A percentile compares a stretch with the other conserved stretches of the same genome.
Evolutionary conservation across 2,888 invertebrate genomes (phyloP).

Genomic region (Nemoura dubitans): DNA sequence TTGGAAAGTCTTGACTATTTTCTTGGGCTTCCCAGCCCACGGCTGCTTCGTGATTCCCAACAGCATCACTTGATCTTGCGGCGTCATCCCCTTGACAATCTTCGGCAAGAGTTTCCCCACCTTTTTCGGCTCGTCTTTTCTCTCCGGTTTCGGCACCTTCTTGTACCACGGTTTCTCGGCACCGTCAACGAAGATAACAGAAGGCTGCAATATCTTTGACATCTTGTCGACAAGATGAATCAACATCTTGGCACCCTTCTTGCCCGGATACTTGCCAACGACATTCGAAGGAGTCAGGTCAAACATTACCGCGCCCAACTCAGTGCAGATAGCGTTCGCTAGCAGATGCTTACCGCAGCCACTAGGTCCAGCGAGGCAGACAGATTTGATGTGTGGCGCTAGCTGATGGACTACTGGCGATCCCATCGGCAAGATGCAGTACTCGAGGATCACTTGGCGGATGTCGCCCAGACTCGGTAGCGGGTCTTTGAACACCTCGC

Average conservation of each 20-base stretch:
- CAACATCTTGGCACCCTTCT: conserved; percentile 69
- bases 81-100: conserved; percentile 73
- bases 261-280: conserved; percentile 70
- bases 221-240: conserved; percentile 74
- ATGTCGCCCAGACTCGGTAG: conserved; percentile 69
- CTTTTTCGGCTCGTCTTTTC: conserved; percentile 71
- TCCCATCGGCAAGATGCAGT: conserved; percentile 69
- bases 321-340: conserved; percentile 77
- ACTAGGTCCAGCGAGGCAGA: conserved; percentile 75
- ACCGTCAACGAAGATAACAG: conserved; percentile 74
- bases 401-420: conserved; percentile 55
- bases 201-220: conserved; percentile 64
- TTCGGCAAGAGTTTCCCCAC: conserved; percentile 74
- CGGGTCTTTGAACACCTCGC: conserved; percentile 59
- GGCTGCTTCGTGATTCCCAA: conserved; percentile 76
- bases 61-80: conserved; percentile 73
- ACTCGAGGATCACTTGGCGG: conserved; percentile 66
- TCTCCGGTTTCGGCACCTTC: conserved; percentile 70
- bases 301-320: conserved; percentile 78
- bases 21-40: conserved; percentile 66
- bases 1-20: conserved; percentile 68
- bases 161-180: conserved; percentile 76
- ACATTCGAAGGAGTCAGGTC: conserved; percentile 77
- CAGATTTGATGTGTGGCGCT: conserved; percentile 63
- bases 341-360: conserved; percentile 76